These are phyloP conservation scores for Zele albiditarsus DNA, from an alignment of 2,888 invertebrate species.

Conservation along the genomic window DNA sequence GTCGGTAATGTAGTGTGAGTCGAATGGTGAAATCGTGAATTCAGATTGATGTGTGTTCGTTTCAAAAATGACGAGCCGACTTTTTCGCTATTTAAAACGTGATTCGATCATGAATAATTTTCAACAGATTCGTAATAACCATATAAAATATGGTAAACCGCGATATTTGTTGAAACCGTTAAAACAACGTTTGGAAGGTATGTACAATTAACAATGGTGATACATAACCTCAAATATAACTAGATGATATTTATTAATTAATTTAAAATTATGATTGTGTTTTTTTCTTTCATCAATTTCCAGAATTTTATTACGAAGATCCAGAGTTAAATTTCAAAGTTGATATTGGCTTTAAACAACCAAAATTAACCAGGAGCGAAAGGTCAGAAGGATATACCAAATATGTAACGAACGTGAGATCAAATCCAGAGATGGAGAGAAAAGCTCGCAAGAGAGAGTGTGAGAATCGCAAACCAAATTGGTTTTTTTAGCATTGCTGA, in stretches of 20 bases:
- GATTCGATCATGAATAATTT: slow-evolving; percentile 45
- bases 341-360: slow-evolving; percentile 79
- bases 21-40: not conserved
- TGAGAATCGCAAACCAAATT: slow-evolving; percentile 66
- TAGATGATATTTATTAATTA: not conserved
- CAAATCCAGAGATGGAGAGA: slow-evolving; percentile 77
- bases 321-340: slow-evolving; percentile 76
- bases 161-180: slow-evolving; percentile 81
- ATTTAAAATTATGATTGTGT: slow-evolving; percentile 20
- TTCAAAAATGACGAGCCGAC: slow-evolving; percentile 49
- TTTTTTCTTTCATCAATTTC: slow-evolving; percentile 46
- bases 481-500: slow-evolving; percentile 21
- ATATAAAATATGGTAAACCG: slow-evolving; percentile 79
- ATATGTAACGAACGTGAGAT: slow-evolving; percentile 75
- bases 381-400: slow-evolving; percentile 75
- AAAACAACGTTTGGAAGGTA: slow-evolving; percentile 81
- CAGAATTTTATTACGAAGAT: slow-evolving; percentile 75
- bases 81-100: slow-evolving; percentile 49
- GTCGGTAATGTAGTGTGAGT: not conserved
- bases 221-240: slow-evolving; percentile 6
- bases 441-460: slow-evolving; percentile 77
- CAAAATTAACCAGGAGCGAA: slow-evolving; percentile 67
- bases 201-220: slow-evolving; percentile 59
- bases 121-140: slow-evolving; percentile 71
- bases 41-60: slow-evolving; percentile 2